Evolutionary conservation across 2,888 invertebrate species (phyloP).

Genomic region (Parnassius glacialis): DNA sequence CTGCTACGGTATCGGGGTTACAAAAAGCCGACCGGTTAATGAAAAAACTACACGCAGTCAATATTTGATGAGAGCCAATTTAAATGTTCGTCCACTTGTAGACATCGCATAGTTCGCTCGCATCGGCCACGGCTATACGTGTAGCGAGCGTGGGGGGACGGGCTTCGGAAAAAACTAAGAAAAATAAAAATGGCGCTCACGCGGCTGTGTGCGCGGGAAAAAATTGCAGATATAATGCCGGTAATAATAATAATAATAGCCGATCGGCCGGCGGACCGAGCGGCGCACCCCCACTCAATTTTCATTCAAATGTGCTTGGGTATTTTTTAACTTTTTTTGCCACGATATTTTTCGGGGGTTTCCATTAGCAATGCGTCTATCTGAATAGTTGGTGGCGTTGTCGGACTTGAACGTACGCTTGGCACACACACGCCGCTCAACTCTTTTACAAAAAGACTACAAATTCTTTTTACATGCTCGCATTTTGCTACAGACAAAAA

Average conservation of each 20-base stretch:
- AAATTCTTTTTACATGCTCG: slow-evolving; percentile 16
- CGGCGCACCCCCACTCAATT: slow-evolving; percentile 72
- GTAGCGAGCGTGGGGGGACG: slow-evolving; percentile 54
- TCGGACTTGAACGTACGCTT: slow-evolving; percentile 35
- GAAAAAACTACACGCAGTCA: slow-evolving; percentile 79
- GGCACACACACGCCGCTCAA: slow-evolving; percentile 15
- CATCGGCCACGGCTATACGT: slow-evolving; percentile 43
- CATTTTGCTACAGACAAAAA: background rate
- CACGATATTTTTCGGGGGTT: slow-evolving; percentile 74
- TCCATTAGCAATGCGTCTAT: slow-evolving; percentile 74
- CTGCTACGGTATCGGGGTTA: slow-evolving; percentile 53
- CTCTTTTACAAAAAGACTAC: slow-evolving; percentile 18
- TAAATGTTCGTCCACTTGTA: slow-evolving; percentile 80
- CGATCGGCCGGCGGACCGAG: slow-evolving; percentile 63
- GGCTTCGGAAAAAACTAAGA: slow-evolving; percentile 61
- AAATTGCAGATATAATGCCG: slow-evolving; percentile 80
- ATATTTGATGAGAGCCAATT: slow-evolving; percentile 81
- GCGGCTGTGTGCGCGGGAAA: slow-evolving; percentile 67
- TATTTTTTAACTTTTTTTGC: slow-evolving; percentile 68
- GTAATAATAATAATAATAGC: slow-evolving; percentile 81
- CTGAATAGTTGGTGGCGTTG: slow-evolving; percentile 56
- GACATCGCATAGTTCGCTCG: slow-evolving; percentile 76
- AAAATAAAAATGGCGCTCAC: slow-evolving; percentile 75
- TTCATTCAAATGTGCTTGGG: slow-evolving; percentile 77
- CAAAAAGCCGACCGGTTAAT: slow-evolving; percentile 72